Conservation (phyloP, 2,888 invertebrate species). For the Volucella zonaria region DNA sequence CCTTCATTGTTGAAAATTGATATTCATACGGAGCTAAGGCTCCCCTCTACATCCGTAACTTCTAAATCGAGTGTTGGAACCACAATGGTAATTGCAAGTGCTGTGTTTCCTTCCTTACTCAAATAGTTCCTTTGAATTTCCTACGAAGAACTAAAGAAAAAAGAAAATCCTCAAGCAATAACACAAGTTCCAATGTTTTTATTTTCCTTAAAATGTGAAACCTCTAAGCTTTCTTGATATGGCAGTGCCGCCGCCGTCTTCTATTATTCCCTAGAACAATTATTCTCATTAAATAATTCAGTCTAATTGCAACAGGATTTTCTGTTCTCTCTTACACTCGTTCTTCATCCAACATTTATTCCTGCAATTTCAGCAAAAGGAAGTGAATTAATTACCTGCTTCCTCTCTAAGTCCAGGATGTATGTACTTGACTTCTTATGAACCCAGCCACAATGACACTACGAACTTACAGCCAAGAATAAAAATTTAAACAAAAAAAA, state of each 20-base stretch:
- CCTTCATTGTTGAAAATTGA: no score
- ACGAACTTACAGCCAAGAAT: background rate
- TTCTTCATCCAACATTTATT: slow-evolving; percentile 3
- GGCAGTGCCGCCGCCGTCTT: background rate
- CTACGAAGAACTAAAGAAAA: background rate
- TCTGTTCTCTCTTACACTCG: slow-evolving; percentile 4
- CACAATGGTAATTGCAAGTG: no score
- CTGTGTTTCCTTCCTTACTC: background rate
- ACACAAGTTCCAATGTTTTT: background rate
- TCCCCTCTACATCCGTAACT: no score
- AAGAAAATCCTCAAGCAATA: background rate
- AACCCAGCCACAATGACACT: slow-evolving; percentile 12
- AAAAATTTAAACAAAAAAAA: background rate
- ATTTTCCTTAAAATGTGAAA: slow-evolving; percentile 1
- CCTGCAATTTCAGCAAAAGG: slow-evolving; percentile 39
- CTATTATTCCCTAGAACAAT: slow-evolving; percentile 45
- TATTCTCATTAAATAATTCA: slow-evolving; percentile 66
- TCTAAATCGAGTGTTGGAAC: no score
- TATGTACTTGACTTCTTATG: slow-evolving; percentile 50
- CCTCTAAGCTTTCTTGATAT: slow-evolving; percentile 3
- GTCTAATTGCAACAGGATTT: slow-evolving; percentile 50
- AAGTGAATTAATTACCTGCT: slow-evolving; percentile 55
- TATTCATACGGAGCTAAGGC: no score
- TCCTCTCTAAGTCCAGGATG: slow-evolving; percentile 43
- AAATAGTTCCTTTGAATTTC: background rate